Conservation (phyloP, 1,140 invertebrate species). For the Leptinotarsa undecemlineata region DNA sequence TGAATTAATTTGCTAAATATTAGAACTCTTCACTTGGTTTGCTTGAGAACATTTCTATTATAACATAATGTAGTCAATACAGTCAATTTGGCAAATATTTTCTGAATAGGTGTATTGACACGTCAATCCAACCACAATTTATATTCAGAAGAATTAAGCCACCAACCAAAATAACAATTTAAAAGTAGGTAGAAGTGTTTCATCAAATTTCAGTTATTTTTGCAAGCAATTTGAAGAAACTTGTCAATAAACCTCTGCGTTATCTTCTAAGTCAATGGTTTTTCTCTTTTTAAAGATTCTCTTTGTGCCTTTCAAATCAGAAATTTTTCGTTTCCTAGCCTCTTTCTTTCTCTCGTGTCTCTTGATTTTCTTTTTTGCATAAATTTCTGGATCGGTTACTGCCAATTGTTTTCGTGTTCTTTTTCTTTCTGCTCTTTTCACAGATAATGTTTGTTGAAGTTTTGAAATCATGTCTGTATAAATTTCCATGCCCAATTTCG, state of each 20-base stretch:
- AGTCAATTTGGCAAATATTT: too few relatives aligned
- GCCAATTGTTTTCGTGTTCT: conserved; percentile 67
- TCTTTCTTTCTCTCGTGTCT: conserved; percentile 76
- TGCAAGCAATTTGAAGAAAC: too few relatives aligned
- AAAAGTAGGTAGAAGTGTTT: too few relatives aligned
- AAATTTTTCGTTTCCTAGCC: conserved; percentile 71
- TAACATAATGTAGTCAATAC: too few relatives aligned
- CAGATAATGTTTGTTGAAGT: conserved; percentile 63
- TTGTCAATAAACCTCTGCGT: conserved; percentile 40
- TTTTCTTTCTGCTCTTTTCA: conserved; percentile 69
- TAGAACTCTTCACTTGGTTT: too few relatives aligned
- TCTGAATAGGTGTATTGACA: too few relatives aligned
- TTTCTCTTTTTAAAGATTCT: conserved; percentile 46
- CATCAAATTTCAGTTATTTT: too few relatives aligned
- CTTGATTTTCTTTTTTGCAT: conserved; percentile 76
- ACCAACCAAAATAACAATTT: too few relatives aligned
- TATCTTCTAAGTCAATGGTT: conserved; percentile 44
- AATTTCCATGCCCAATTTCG: conserved; percentile 65
- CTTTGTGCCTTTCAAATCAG: conserved; percentile 57
- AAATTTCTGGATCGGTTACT: conserved; percentile 75
- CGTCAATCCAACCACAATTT: too few relatives aligned
- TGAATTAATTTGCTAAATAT: too few relatives aligned
- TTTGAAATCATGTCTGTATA: conserved; percentile 65
- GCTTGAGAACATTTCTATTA: too few relatives aligned
- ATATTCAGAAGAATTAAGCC: too few relatives aligned